A percentile compares a stretch with the other conserved stretches of the same genome.
Conservation (phyloP, 2,797 vertebrate genomes). For the Labeo calbasu region DNA sequence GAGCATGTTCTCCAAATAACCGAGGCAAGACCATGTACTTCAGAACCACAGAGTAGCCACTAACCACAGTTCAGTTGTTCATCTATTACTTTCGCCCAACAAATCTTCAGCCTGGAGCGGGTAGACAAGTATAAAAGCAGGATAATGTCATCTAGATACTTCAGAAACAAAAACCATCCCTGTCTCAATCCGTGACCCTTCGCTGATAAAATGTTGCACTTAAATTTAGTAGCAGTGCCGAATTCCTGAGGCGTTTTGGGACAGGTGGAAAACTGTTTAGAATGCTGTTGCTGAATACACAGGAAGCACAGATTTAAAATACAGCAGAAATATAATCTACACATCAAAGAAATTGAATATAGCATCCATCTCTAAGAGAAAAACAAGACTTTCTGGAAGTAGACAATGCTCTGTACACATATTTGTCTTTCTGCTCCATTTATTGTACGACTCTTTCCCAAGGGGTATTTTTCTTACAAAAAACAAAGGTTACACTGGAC, state of each 20-base stretch:
- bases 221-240: conserved; percentile 12
- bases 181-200: background rate
- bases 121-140: background rate
- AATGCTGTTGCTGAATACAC: background rate
- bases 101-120: background rate
- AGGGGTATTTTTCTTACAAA: background rate
- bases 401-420: conserved; percentile 19
- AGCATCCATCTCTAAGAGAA: background rate
- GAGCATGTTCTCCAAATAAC: conserved; percentile 6
- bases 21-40: background rate
- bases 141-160: background rate
- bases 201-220: background rate
- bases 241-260: background rate
- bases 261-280: background rate
- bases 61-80: conserved; percentile 40
- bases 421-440: conserved; percentile 27
- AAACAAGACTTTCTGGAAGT: conserved; percentile 16
- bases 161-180: background rate
- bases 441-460: conserved; percentile 1
- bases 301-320: conserved; percentile 11
- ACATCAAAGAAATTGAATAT: background rate
- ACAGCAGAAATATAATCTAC: conserved; percentile 1
- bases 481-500: conserved; percentile 19
- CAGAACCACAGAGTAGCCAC: conserved; percentile 11
- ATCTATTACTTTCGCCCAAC: conserved; percentile 6